Base-by-base conservation (phyloP, 2,113 vertebrate genomes). In the Pycnonotus jocosus region DNA sequence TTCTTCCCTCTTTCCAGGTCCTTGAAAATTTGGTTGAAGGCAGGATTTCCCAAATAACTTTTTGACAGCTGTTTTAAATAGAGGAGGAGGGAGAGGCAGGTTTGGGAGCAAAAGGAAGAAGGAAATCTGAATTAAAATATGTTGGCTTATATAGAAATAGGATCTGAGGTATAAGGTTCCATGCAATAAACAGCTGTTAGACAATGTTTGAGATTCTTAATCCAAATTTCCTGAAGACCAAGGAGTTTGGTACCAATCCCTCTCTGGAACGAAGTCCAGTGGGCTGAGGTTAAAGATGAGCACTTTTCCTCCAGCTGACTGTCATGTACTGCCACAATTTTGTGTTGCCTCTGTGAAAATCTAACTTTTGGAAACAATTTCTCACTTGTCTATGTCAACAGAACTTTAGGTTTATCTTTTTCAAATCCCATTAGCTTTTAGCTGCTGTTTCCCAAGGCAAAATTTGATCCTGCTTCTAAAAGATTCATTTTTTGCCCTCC, bases 51-150 rank as follows among this genome's bases (percentile, higher is more conserved):
- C 5, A 42, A 42, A 15, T 77, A 54, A 23, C 69, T 82, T 37
- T 38, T 97, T 83, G 88, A 58, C 19, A 50, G 5, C 97, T 97
- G 12, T 69, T 94, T 61, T 38, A 91, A 72, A 57, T 4, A 30
- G 10, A 9, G 2, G 4, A 6, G 10, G 11, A 44, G 33, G 17
- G 35, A 89, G 22, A 51, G 22, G 22, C 8, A 31, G 47, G 33
- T 10, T 83, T 19, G 15, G 22, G 14, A 9, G 4, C 30, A 78
- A 47, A 73, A 54, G 15, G 33, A 42, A 90, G 25, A 74, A 62
- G 23, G 28, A 66, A 73, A 84, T 64, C 11, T 33, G 50, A 76
- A 53, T 91, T 86, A 92, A 81, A 86, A 70, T 37, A 5, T 2
- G 17, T 16, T 25, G 48, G 3, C 4, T 60, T 42, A 15, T 30